Percentiles rank a stretch among this genome's conserved stretches.
Evolutionary conservation across 2,113 vertebrate species (phyloP).

Genomic region (Kryptolebias marmoratus): DNA sequence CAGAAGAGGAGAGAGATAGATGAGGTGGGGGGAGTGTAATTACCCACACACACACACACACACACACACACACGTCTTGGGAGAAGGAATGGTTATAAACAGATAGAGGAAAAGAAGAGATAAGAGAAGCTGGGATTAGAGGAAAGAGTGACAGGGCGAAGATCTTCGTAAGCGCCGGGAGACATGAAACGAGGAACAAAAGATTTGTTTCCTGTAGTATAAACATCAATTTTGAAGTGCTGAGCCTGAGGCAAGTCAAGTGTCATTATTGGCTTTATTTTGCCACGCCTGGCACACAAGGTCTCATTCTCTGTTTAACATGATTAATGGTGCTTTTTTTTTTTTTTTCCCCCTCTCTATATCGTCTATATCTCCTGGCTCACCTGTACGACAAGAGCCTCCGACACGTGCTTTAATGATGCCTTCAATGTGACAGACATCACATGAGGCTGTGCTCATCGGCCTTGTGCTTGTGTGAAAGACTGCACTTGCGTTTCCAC

Average conservation of each 20-base stretch:
- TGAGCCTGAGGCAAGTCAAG: conserved; percentile 32
- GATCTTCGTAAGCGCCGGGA: conserved; percentile 33
- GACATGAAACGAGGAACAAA: conserved; percentile 34
- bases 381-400: conserved; percentile 33
- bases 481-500: conserved; percentile 45
- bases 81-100: conserved; percentile 29
- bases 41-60: conserved; percentile 27
- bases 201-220: conserved; percentile 41
- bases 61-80: conserved; percentile 19
- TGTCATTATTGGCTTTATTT: conserved; percentile 36
- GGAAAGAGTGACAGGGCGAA: conserved; percentile 18
- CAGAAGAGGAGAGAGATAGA: conserved; percentile 79
- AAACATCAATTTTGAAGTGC: conserved; percentile 52
- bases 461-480: conserved; percentile 28
- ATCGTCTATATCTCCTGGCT: background rate
- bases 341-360: conserved; percentile 5
- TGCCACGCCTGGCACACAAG: conserved; percentile 10
- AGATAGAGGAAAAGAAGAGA: conserved; percentile 31
- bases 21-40: conserved; percentile 61
- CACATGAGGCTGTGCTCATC: conserved; percentile 57
- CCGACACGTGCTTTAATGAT: conserved; percentile 37
- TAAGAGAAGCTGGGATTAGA: conserved; percentile 45
- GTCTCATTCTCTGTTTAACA: conserved; percentile 13
- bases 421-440: conserved; percentile 54
- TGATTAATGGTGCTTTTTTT: conserved; percentile 20